Conservation (phyloP, 2,797 vertebrate genomes). For the Sorex maritimensis region DNA sequence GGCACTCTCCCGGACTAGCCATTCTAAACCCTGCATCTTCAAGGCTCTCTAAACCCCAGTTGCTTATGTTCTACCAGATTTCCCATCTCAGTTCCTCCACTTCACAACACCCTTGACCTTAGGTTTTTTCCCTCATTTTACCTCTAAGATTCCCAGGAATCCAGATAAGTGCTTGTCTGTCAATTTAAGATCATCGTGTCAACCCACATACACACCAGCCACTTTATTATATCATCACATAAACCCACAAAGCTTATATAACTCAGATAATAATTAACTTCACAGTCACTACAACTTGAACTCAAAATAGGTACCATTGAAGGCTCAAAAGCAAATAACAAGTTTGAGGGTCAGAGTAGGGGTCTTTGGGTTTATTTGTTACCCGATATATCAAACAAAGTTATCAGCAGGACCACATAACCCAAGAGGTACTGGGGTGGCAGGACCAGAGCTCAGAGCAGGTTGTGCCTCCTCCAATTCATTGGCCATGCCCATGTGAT, state of each 20-base stretch:
- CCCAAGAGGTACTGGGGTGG: rapidly evolving
- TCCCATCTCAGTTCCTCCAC: background rate
- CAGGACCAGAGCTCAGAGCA: background rate
- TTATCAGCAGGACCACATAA: rapidly evolving
- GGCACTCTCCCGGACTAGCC: background rate
- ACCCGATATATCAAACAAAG: background rate
- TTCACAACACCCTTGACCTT: background rate
- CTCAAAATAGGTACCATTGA: rapidly evolving
- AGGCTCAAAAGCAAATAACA: background rate
- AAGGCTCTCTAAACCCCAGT: no score
- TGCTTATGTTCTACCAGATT: background rate
- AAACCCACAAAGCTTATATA: no score
- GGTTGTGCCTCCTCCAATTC: rapidly evolving
- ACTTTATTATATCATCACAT: no score
- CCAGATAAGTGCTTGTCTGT: no score
- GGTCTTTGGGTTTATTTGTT: background rate
- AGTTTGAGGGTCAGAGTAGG: rapidly evolving
- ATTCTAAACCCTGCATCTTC: rapidly evolving
- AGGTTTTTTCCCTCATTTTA: background rate
- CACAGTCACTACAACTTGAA: background rate
- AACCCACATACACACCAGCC: background rate
- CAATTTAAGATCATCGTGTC: background rate
- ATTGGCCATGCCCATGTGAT: background rate
- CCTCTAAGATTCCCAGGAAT: no score
- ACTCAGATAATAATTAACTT: no score